Evolutionary conservation across 2,888 invertebrate genomes (phyloP), one percentile per base, ranked within the genome.

Genomic region (Calameuta idolon): DNA sequence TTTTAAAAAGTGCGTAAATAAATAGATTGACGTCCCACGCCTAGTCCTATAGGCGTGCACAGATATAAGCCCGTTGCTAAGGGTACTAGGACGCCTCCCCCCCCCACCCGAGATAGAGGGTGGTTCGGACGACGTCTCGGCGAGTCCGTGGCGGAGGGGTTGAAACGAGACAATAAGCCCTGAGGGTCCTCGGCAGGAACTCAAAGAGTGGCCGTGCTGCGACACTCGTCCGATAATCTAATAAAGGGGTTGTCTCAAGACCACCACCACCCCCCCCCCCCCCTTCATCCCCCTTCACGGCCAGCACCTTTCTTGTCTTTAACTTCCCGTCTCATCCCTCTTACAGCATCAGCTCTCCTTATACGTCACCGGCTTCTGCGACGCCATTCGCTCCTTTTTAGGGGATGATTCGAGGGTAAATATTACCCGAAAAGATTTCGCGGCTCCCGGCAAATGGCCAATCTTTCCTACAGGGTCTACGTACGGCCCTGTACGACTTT

Each of bases 171-270:
- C 86, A 87, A 89, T 88, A 88, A 90, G 86, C 86, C 85, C 83
- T 80, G 83, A 87, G 89, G 89, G 88, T 87, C 82, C 83, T 81
- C 83, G 81, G 75, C 82, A 82, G 81, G 83, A 84, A 86, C 86
- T 85, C 87, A 86, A 85, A 85, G 86, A 85, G 86, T 86, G 84
- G 81, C 83, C 84, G 82, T 82, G 82, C 87, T 86, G 87, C 87
- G 85, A 87, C 87, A 87, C 87, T 86, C 87, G 86, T 86, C 84
- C 85, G 85, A 86, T 91, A 91, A 91, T 91, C 90, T 90, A 91
- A 91, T 91, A 91, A 90, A 91, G 89, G 89, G 89, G 88, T 89
- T 87, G 87, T 80, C 81, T 84, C 86, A 82, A 82, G 84, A 82
- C 85, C 82, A 81, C 83, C 75, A 35, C 75, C 78, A 71, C 33